Evolutionary conservation across 2,888 invertebrate species (phyloP), one percentile per base, ranked within the genome.

Genomic region (Habrosyne pyritoides): DNA sequence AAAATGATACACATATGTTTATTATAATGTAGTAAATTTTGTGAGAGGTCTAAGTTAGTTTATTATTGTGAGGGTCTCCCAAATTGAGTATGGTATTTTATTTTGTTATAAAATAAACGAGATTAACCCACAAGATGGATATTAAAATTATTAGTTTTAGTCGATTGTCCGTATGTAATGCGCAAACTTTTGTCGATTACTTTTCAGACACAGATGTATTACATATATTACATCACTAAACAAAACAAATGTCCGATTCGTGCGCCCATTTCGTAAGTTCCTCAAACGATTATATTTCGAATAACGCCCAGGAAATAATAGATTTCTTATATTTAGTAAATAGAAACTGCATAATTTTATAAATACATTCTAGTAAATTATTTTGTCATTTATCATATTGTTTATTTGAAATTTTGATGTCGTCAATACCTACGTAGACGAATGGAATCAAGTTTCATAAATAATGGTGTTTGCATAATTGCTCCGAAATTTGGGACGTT

Each of bases 181-280:
- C 24, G 3, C 7, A 24, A 24, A 24, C 7, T 33, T 33, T 33
- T 14, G 42, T 42, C 18, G 42, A 33, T 33, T 33, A 42, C 18
- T 42, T 21, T 22, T 22, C n/a, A 22, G 7, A 10, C 12, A 47
- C 21, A 18, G 18, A 50, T 28, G 7, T 12, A 47, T 21, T 5
- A 10, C 14, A 12, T 22, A 21, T 1, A 47, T 10, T 18, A 47
- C 50, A 30, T 50, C 50, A 83, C 81, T 85, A 83, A 89, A 91
- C 90, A 91, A 91, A 93, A 93, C 92, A 93, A 93, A 93, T 93
- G 92, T 92, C 92, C 86, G 91, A 91, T 89, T 88, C 87, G 87
- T 92, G 87, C 87, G 87, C 89, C 90, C 91, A 90, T 92, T 92
- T 92, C 91, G 87, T 90, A 91, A 91, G 89, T 89, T 91, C 88